These are phyloP conservation scores for Columba livia DNA, from an alignment of 2,113 vertebrate species.

Conservation along the genomic window DNA sequence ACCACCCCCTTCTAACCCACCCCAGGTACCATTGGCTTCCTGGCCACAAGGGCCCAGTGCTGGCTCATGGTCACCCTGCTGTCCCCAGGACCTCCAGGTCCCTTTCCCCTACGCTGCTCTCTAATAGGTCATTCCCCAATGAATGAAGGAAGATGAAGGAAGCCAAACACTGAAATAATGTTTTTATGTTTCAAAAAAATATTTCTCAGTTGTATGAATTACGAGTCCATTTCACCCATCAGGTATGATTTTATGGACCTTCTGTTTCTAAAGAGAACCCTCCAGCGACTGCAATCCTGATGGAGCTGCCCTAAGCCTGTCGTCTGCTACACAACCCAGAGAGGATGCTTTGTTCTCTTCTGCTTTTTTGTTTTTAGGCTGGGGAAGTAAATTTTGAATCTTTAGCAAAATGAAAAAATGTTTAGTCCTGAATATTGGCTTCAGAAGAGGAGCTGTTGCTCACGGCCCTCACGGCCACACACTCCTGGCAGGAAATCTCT, in stretches of 20 bases:
- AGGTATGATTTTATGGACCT: background rate
- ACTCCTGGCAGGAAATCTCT: background rate
- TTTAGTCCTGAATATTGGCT: background rate
- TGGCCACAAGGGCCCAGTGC: too few species aligned
- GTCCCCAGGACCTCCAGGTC: too few species aligned
- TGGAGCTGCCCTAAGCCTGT: background rate
- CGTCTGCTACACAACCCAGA: background rate
- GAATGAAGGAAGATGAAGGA: background rate
- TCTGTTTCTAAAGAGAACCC: background rate
- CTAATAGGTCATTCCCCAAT: too few species aligned
- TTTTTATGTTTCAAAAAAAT: background rate
- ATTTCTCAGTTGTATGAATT: background rate
- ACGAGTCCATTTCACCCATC: background rate
- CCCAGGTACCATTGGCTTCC: too few species aligned
- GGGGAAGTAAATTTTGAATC: background rate
- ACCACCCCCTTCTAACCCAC: too few species aligned
- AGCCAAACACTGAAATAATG: background rate
- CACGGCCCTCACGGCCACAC: background rate
- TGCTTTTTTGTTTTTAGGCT: background rate
- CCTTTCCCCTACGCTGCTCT: too few species aligned
- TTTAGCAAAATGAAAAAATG: background rate
- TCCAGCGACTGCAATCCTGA: background rate
- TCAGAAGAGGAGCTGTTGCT: background rate
- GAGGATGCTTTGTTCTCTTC: background rate
- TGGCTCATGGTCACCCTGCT: too few species aligned